Evolutionary conservation across 2,888 invertebrate genomes (phyloP).

Genomic region (Cabera pusaria): DNA sequence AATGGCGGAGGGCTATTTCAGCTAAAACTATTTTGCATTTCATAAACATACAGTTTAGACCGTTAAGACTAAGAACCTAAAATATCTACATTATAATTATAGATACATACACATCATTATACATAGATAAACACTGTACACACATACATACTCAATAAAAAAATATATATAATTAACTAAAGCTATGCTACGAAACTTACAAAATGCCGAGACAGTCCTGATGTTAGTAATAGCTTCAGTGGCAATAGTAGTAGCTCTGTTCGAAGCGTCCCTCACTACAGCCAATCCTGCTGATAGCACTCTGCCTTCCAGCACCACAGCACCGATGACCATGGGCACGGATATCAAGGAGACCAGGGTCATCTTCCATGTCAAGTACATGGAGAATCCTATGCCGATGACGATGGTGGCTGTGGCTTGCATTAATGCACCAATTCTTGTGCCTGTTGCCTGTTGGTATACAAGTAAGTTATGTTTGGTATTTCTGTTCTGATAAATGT

Average conservation of each 20-base stretch:
- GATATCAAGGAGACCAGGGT: conserved; percentile 86
- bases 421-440: conserved; percentile 86
- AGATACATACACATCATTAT: too few species aligned
- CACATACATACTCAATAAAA: too few species aligned
- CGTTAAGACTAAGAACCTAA: too few species aligned
- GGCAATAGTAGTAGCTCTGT: conserved; percentile 87
- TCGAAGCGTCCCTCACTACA: conserved; percentile 84
- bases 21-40: too few species aligned
- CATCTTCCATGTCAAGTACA: conserved; percentile 88
- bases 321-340: conserved; percentile 86
- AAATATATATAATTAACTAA: too few species aligned
- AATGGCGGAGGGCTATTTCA: too few species aligned
- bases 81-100: too few species aligned
- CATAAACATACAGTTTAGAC: too few species aligned
- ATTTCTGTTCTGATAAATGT: too few species aligned
- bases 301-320: conserved; percentile 86
- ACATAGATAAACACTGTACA: too few species aligned
- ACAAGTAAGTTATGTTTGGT: too few species aligned
- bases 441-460: conserved; percentile 88
- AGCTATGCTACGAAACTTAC: too few species aligned
- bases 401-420: conserved; percentile 86
- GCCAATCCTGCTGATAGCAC: conserved; percentile 84
- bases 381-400: conserved; percentile 84
- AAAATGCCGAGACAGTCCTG: conserved; percentile 87
- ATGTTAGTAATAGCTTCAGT: conserved; percentile 90